These are phyloP conservation scores for Trichosurus vulpecula DNA, from an alignment of 2,797 vertebrate species.

Conservation along the genomic window DNA sequence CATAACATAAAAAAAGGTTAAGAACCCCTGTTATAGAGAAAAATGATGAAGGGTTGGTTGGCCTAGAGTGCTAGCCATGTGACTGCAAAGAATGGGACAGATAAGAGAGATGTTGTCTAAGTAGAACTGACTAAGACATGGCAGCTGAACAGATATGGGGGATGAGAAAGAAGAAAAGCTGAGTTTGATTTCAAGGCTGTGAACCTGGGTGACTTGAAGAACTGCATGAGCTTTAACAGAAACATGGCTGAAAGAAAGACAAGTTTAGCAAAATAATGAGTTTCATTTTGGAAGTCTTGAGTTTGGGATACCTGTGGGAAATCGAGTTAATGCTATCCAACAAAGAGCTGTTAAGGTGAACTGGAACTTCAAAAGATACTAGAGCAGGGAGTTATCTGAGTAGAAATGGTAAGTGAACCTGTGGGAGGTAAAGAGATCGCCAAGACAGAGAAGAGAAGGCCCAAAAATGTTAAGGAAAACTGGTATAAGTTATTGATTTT, in stretches of 20 bases:
- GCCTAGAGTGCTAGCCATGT: neutral
- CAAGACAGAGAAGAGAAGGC: neutral
- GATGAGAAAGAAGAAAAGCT: neutral
- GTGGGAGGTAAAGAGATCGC: neutral
- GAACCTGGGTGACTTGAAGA: neutral
- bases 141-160: neutral
- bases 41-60: neutral
- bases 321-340: neutral
- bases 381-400: neutral
- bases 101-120: neutral
- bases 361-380: neutral
- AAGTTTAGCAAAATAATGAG: neutral
- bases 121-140: neutral
- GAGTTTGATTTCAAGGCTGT: neutral
- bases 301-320: neutral
- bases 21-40: neutral
- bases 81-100: neutral
- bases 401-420: neutral
- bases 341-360: neutral
- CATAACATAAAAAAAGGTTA: neutral
- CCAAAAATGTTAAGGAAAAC: neutral
- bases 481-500: neutral
- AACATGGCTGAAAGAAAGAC: neutral
- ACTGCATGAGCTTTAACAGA: neutral
- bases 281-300: neutral